A percentile compares a stretch with the other conserved stretches of the same genome.
phyloP scores from a whole-genome alignment of 92 coral and sea anemone species.

The Ricordea florida region DNA sequence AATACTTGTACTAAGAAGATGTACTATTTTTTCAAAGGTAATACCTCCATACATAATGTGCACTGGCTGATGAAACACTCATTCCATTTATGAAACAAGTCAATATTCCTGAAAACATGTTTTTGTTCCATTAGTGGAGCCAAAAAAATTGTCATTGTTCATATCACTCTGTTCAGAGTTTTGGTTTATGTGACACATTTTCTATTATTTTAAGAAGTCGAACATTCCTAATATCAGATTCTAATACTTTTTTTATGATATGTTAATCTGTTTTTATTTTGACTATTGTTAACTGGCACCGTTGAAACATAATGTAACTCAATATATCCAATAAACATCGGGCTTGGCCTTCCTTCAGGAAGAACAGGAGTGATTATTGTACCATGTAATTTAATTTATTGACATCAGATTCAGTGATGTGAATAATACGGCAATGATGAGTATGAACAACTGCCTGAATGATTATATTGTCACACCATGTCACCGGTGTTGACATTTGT shows the following conservation, averaged over 20 bases:
- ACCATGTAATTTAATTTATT: slow-evolving; percentile 21
- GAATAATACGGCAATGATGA: slow-evolving; percentile 31
- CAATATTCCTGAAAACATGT: slow-evolving; percentile 31
- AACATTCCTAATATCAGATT: too few species aligned
- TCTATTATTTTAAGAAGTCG: too few species aligned
- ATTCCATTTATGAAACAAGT: slow-evolving; percentile 42
- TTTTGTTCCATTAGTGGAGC: too few species aligned
- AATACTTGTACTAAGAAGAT: too few species aligned
- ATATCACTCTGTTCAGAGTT: too few species aligned
- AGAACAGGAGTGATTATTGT: slow-evolving; percentile 28
- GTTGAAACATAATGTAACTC: slow-evolving; percentile 31
- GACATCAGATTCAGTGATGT: slow-evolving; percentile 45
- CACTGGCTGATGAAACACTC: slow-evolving; percentile 53
- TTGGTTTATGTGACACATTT: too few species aligned
- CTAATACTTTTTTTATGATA: slow-evolving; percentile 24
- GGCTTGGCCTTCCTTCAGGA: not conserved
- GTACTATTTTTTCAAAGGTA: too few species aligned
- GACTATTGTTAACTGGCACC: slow-evolving; percentile 4
- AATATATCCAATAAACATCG: slow-evolving; percentile 13
- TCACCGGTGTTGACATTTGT: slow-evolving; percentile 54
- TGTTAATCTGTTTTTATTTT: slow-evolving; percentile 16
- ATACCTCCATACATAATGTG: slow-evolving; percentile 44
- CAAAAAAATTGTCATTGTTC: too few species aligned
- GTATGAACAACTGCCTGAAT: slow-evolving; percentile 54
- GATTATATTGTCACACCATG: slow-evolving; percentile 63